Base-by-base conservation (phyloP, 2,888 invertebrate genomes). In the Hartigia nigra region DNA sequence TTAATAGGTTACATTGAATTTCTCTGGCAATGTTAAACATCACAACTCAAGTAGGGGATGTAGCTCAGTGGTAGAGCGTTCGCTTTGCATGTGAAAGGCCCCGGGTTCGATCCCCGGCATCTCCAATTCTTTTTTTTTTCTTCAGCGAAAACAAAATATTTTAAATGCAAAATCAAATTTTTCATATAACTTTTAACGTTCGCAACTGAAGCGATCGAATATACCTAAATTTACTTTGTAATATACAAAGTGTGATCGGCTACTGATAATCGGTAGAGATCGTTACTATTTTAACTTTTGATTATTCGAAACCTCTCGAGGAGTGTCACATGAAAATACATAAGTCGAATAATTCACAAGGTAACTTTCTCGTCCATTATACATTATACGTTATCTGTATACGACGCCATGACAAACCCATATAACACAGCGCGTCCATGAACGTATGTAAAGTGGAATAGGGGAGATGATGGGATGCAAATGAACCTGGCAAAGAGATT, bases 61-160 rank as follows among this genome's bases (percentile, higher is more conserved):
- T 97, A 97, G 97, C 97, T 97, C 97, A 97, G 97, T 97, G 97
- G 97, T 97, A 97, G 97, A 97, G 97, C 97, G 97, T 97, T 97
- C 97, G 97, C 97, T 97, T 97, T 97, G 97, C 97, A 97, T 97
- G 97, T 97, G 97, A 97, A 97, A 97, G 97, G 97, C 96, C 97
- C 97, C 96, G 97, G 97, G 97, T 97, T 97, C 97, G 96, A 97
- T 97, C 97, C 97, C 97, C 97, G 96, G 97, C 96, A 96, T 96
- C 96, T 95, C 96, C 96, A 95, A 88, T 91, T 89, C 91, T 91
- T n/a, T n/a, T n/a, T n/a, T n/a, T n/a, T n/a, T n/a, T n/a, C 90
- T 23, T 55, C 55, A 23, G 2, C 23, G 9, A 55, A 55, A 55
- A 23, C 55, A 1, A 55, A 2, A 55, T 23, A 9, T 80, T 72